phyloP scores from a whole-genome alignment of 1,140 invertebrate species.

The Acromyrmex echinatior region DNA sequence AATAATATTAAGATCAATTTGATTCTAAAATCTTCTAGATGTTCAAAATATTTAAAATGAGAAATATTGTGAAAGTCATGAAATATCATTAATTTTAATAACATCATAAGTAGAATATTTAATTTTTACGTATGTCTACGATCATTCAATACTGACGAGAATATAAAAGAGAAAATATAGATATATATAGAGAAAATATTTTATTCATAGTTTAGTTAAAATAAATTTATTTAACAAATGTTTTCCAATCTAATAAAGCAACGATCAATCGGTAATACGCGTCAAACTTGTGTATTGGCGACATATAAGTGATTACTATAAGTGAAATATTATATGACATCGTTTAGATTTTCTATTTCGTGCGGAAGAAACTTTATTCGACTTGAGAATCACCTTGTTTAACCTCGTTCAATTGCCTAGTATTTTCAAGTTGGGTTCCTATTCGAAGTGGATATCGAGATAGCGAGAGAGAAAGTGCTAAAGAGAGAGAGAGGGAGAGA shows the following conservation, averaged over 20 bases:
- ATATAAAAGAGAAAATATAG: too few species aligned
- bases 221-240: not conserved
- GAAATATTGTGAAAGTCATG: too few species aligned
- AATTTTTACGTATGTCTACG: not conserved
- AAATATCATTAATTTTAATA: slow-evolving; percentile 2
- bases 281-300: not conserved
- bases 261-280: not conserved
- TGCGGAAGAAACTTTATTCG: slow-evolving; percentile 31
- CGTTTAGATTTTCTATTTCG: slow-evolving; percentile 44
- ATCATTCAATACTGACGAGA: not conserved
- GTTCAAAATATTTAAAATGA: not conserved
- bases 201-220: not conserved
- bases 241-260: not conserved
- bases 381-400: slow-evolving; percentile 61
- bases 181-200: not conserved
- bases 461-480: not conserved
- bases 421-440: slow-evolving; percentile 34
- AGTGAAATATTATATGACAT: not conserved
- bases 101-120: not conserved
- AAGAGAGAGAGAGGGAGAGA: slow-evolving; percentile 37
- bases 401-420: slow-evolving; percentile 65
- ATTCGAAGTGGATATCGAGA: slow-evolving; percentile 30
- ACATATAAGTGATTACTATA: not conserved
- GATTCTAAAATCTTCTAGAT: not conserved
- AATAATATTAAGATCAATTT: not conserved